Conservation (phyloP, 1,140 invertebrate genomes). For the Andrena cerasifolii region DNA sequence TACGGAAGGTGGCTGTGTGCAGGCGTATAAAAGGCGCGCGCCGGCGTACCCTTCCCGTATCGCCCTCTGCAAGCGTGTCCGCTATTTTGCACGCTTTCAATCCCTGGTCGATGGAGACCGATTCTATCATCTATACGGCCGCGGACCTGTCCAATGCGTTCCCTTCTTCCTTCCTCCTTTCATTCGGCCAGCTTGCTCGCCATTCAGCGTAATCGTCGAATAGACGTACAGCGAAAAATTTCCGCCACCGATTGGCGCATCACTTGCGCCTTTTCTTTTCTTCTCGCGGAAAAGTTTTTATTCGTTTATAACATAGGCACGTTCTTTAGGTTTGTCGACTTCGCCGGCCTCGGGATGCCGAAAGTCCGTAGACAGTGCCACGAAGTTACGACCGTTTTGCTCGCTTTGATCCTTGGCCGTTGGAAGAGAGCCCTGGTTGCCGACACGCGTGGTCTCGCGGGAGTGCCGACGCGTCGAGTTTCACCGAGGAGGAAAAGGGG, state of each 20-base stretch:
- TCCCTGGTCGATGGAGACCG: conserved; percentile 24
- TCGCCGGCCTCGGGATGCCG: no score
- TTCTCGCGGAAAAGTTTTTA: no score
- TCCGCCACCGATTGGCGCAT: no score
- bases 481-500: not conserved
- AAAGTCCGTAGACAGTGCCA: no score
- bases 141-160: not conserved
- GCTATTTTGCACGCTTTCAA: conserved; percentile 37
- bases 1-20: not conserved
- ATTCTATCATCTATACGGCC: conserved; percentile 19
- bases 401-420: no score
- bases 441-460: not conserved
- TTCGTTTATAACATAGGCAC: no score
- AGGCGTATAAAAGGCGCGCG: not conserved
- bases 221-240: no score
- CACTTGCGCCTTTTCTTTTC: no score
- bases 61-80: not conserved
- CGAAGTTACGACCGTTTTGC: no score
- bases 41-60: not conserved
- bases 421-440: no score
- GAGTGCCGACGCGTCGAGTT: not conserved
- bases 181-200: not conserved
- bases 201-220: not conserved
- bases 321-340: no score
- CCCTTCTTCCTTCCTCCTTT: no score